These are phyloP conservation scores for Sebastes glaucus DNA, from an alignment of 2,797 vertebrate genomes.

Conservation along the genomic window DNA sequence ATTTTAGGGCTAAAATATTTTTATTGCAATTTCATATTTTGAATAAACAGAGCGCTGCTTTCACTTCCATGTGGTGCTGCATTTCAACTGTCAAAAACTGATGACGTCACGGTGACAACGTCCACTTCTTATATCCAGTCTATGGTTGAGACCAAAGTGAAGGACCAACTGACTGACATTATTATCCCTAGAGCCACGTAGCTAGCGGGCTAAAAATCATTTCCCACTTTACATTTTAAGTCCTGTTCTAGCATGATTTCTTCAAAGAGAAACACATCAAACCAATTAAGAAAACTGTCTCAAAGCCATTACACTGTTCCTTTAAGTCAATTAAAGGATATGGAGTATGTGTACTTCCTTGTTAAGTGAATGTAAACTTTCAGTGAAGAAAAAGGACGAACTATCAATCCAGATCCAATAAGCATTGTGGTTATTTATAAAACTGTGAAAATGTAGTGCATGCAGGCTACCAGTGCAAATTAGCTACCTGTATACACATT, in stretches of 20 bases:
- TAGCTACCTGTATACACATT: constrained; percentile 71
- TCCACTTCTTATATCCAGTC: neutral
- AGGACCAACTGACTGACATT: neutral
- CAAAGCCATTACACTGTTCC: neutral
- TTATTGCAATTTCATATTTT: no score
- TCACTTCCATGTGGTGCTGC: no score
- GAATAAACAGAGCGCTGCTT: no score
- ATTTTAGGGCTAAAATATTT: no score
- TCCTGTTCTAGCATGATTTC: neutral
- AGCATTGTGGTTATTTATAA: constrained; percentile 16
- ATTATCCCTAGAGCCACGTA: neutral
- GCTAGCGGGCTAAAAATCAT: neutral
- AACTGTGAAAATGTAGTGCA: constrained; percentile 32
- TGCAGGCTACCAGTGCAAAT: constrained; percentile 43
- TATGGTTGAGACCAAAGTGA: neutral
- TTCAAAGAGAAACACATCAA: neutral
- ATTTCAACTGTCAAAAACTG: no score
- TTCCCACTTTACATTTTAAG: neutral
- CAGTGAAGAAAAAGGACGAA: constrained; percentile 8
- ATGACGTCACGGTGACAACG: no score
- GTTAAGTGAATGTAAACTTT: neutral
- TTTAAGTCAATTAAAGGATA: neutral
- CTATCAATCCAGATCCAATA: constrained; percentile 17
- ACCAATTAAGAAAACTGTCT: neutral
- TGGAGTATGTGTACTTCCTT: neutral